A percentile compares a stretch with the other conserved stretches of the same genome.
Evolutionary conservation across 2,113 vertebrate species (phyloP).

Genomic region (Patagioenas fasciata): DNA sequence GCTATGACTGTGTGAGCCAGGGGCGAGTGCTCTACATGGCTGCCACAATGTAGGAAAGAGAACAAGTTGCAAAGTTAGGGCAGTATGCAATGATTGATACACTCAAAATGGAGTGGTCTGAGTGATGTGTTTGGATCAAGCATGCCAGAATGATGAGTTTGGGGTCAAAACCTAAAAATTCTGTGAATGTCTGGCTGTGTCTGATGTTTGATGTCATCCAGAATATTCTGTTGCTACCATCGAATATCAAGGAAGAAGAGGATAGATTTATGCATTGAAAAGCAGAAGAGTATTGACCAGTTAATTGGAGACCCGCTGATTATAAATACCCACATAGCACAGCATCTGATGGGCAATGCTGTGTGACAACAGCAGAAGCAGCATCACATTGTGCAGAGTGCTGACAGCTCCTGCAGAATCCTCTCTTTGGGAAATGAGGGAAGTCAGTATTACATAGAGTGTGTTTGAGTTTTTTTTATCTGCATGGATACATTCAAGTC

Average conservation of each 20-base stretch:
- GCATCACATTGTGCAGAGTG: not conserved
- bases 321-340: not conserved
- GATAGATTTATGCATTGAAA: not conserved
- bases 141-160: not conserved
- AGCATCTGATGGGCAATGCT: not conserved
- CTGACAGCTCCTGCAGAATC: slow-evolving; percentile 23
- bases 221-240: not conserved
- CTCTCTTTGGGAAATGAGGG: slow-evolving; percentile 8
- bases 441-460: not conserved
- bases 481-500: not conserved
- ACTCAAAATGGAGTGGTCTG: not conserved
- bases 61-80: not conserved
- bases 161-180: not conserved
- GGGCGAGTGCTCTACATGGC: not conserved
- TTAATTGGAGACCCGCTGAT: not conserved
- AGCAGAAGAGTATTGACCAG: not conserved
- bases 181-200: not conserved
- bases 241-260: not conserved
- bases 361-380: not conserved
- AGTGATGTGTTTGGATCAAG: not conserved
- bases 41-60: not conserved
- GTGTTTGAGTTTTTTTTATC: not conserved
- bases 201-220: not conserved
- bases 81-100: not conserved
- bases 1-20: not conserved